These are phyloP conservation scores for Malacoraja senta DNA, from an alignment of 2,797 vertebrate species.

Conservation along the genomic window DNA sequence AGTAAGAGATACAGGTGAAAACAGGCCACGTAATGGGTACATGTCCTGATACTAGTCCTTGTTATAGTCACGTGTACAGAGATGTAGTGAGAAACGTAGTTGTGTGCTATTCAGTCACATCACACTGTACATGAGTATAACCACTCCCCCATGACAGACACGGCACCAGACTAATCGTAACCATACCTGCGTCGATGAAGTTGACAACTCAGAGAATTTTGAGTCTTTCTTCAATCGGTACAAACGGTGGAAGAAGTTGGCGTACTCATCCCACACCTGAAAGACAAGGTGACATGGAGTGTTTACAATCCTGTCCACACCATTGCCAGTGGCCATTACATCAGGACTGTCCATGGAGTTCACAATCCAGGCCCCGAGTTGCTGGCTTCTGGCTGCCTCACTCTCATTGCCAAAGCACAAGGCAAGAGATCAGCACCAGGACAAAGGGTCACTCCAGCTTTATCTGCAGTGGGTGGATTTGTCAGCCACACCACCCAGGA, in stretches of 20 bases:
- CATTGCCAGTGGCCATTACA: background rate
- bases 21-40: too few relatives aligned
- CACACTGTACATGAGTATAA: too few relatives aligned
- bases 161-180: background rate
- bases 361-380: background rate
- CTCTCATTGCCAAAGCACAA: background rate
- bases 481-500: background rate
- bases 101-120: too few relatives aligned
- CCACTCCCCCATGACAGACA: too few relatives aligned
- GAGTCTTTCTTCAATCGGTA: constrained; percentile 49
- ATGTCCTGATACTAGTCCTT: too few relatives aligned
- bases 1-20: too few relatives aligned
- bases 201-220: constrained; percentile 61
- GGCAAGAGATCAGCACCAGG: background rate
- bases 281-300: constrained; percentile 41
- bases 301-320: background rate
- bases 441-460: background rate
- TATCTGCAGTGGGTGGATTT: background rate
- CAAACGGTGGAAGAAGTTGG: constrained; percentile 51
- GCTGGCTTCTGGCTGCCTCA: background rate
- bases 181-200: background rate
- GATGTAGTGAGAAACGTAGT: too few relatives aligned
- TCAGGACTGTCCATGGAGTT: background rate
- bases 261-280: constrained; percentile 75
- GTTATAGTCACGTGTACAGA: too few relatives aligned